Percentiles rank a stretch among this genome's conserved stretches.
Evolutionary conservation across 2,797 vertebrate species (phyloP).

Genomic region (Microchirus variegatus): DNA sequence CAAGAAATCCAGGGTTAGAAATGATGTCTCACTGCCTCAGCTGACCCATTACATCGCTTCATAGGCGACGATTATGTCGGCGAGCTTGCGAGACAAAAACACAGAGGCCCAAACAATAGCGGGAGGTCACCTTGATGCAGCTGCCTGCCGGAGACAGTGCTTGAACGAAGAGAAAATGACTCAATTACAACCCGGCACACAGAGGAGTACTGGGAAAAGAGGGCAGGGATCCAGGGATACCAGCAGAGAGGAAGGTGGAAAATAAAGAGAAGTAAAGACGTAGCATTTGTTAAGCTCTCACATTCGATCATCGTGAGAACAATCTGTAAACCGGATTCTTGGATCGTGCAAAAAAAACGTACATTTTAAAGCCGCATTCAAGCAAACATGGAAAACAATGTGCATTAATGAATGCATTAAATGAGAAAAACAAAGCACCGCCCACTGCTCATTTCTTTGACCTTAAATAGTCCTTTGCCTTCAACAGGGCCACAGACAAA

Average conservation of each 20-base stretch:
- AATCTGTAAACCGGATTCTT: too few species aligned
- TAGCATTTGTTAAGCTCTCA: constrained; percentile 14
- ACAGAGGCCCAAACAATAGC: constrained; percentile 71
- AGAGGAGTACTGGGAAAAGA: constrained; percentile 28
- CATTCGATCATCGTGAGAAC: constrained; percentile 4
- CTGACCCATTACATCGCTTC: constrained; percentile 63
- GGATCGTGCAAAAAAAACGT: too few species aligned
- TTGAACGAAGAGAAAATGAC: constrained; percentile 72
- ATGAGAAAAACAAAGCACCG: not conserved
- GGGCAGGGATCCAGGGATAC: constrained; percentile 14
- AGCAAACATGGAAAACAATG: constrained; percentile 3
- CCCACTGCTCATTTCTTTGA: not conserved
- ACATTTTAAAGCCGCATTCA: not conserved
- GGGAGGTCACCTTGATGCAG: constrained; percentile 80
- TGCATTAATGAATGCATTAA: not conserved
- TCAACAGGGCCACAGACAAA: not conserved
- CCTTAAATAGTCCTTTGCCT: not conserved
- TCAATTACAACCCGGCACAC: constrained; percentile 70
- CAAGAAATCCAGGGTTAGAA: constrained; percentile 53
- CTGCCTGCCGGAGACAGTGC: constrained; percentile 66
- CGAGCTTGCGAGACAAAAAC: constrained; percentile 68
- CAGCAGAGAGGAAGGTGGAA: not conserved
- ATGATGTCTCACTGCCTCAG: constrained; percentile 57
- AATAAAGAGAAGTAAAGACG: constrained; percentile 14
- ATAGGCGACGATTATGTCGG: constrained; percentile 70